Evolutionary conservation across 2,797 vertebrate species (phyloP).

Genomic region (Crenuchus spilurus): DNA sequence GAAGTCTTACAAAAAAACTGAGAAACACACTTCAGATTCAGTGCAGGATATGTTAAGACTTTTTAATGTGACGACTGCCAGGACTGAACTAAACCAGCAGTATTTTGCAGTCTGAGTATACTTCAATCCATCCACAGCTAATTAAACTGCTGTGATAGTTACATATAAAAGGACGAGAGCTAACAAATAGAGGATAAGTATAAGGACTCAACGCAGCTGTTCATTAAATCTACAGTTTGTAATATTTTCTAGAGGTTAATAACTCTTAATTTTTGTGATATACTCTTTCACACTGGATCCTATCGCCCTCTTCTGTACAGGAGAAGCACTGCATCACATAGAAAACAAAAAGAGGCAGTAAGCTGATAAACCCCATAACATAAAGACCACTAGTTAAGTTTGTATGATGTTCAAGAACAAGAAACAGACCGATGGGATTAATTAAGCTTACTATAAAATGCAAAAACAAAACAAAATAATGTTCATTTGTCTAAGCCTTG

Average conservation of each 20-base stretch:
- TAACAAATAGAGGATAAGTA: not conserved
- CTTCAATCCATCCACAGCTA: not conserved
- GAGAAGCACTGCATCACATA: conserved; percentile 19
- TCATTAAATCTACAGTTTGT: no score
- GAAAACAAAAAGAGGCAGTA: not conserved
- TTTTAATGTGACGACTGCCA: no score
- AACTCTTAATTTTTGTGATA: not conserved
- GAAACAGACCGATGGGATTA: no score
- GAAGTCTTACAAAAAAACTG: not conserved
- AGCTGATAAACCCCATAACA: not conserved
- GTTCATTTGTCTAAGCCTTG: no score
- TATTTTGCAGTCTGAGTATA: not conserved
- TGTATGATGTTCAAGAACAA: not conserved
- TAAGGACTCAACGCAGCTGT: no score
- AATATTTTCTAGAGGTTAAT: no score
- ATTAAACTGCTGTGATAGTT: not conserved
- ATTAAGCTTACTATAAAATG: no score
- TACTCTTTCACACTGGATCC: not conserved
- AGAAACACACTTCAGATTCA: not conserved
- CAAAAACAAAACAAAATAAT: no score
- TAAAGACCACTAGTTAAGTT: not conserved
- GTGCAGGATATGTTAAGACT: not conserved
- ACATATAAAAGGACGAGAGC: not conserved
- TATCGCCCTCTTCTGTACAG: conserved; percentile 43
- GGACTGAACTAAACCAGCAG: not conserved